Conservation (phyloP, 2,113 vertebrate genomes). For the Rhea pennata region DNA sequence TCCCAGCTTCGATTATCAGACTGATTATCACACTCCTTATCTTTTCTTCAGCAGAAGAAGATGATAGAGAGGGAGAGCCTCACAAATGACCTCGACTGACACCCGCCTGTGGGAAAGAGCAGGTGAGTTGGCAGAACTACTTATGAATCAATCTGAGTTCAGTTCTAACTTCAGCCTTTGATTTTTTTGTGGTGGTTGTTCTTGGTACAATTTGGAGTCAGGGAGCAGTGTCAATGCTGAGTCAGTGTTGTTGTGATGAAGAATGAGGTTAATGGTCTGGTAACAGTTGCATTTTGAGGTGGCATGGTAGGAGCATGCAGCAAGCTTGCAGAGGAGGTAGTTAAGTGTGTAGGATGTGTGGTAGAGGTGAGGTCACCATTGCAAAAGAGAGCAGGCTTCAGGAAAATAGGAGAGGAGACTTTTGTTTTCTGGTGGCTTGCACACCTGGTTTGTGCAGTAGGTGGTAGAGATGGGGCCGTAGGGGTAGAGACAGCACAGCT, state of each 20-base stretch:
- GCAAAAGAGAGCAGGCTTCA: accelerated
- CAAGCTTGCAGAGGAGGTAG: accelerated
- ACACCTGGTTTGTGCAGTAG: not conserved
- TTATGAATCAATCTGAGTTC: not conserved
- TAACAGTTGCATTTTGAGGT: accelerated
- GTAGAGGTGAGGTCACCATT: not conserved
- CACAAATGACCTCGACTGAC: accelerated
- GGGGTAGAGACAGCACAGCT: not conserved
- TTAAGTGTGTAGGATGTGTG: accelerated
- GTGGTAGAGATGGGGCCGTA: not conserved
- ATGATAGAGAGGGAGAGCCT: not conserved
- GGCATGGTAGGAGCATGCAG: accelerated
- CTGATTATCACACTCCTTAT: accelerated
- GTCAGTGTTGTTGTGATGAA: not conserved
- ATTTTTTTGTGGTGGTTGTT: not conserved
- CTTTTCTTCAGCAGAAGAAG: not conserved
- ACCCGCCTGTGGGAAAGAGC: accelerated
- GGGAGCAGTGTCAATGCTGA: not conserved
- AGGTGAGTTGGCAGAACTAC: not conserved
- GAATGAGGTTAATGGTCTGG: accelerated
- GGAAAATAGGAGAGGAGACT: not conserved
- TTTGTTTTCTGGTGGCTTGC: not conserved
- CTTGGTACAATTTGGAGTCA: not conserved
- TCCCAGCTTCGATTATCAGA: accelerated
- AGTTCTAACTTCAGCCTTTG: accelerated